Evolutionary conservation across 2,113 vertebrate species (phyloP), one percentile per base, ranked within the genome.

Genomic region (Agapornis roseicollis): DNA sequence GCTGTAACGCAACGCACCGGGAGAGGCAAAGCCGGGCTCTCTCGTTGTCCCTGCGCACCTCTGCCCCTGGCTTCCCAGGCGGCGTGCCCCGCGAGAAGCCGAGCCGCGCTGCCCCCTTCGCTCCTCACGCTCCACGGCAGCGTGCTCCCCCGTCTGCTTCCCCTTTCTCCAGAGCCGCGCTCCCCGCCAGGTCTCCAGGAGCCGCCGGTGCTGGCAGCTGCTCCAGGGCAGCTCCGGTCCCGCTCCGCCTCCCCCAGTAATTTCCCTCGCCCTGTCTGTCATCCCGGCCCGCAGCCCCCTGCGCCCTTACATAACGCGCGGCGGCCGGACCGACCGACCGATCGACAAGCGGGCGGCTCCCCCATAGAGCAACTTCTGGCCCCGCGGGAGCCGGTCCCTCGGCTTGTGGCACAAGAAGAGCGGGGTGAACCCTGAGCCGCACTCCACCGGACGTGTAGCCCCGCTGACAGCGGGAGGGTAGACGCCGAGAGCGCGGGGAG

Each of bases 221-320:
- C 95, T 97, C 69, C 90, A 70, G 92, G 91, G 94, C 91, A 97
- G 88, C 94, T 88, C 74, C 80, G 93, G 88, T 93, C 29, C 96
- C 42, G 42, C 94, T 85, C 90, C 96, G 94, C 96, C 97, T 92
- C 96, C 96, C 94, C 91, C 70, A 93, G 96, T 95, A 98, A 97
- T 96, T 94, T 97, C 96, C 95, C 96, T 97, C 97, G 95, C 96
- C 53, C 64, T 89, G 98, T 97, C 97, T 95, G 92, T 88, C 97
- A 95, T 73, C 63, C 87, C 90, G 79, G 93, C 56, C 83, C 20
- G 94, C 92, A 93, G 97, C 94, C 96, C 96, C 80, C 91, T 77
- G 93, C 89, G 96, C 88, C 94, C 92, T 98, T 98, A 98, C 89
- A 96, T 97, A 97, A 98, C 88, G 84, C 92, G 42, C 70, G 78